Evolutionary conservation across 2,113 vertebrate genomes (phyloP), one percentile per base, ranked within the genome.

Genomic region (Lonchura striata): DNA sequence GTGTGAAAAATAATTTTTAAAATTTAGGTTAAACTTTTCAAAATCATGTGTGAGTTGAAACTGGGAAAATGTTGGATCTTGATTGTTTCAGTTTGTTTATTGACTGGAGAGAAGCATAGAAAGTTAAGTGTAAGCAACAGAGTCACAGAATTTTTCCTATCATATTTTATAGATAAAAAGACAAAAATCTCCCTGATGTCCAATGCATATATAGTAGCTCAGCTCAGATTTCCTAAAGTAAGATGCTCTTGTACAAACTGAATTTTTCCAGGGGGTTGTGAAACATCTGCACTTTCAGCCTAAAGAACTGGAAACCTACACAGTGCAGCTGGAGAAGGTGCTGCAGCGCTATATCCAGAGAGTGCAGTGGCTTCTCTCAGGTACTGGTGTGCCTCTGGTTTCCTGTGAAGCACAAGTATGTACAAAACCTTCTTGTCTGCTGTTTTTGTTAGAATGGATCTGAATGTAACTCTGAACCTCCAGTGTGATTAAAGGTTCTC

Each of bases 321-420:
- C 96, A 49, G 68, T 59, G 1, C 87, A 96, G 25, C 54, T 98
- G 42, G 92, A 98, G 94, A 96, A 88, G 65, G 85, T 98, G 33
- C 37, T 97, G 28, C 91, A 39, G 35, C 59, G 98, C 25, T 98
- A 98, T 0, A 2, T 97, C 31, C 92, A 84, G 39, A 98, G 98
- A 66, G 72, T 99, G 82, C 98, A 98, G 79, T 99, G 98, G 98
- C 97, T 99, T 61, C 96, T 99, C 30, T 98, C 98, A 33, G 98
- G 98, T 99, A 92, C 3, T 94, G 82, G 1, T 60, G 60, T 75
- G 16, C 53, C 76, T 53, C 76, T 79, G 76, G 2, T 14, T 15
- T 41, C 30, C 44, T 65, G 2, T 20, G 70, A 42, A 79, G 69
- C 42, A 66, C 44, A 72, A 44, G 39, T 7, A 5, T 9, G 13